Base-by-base conservation (phyloP, 1,140 invertebrate genomes). In the Drosophila seguyi region DNA sequence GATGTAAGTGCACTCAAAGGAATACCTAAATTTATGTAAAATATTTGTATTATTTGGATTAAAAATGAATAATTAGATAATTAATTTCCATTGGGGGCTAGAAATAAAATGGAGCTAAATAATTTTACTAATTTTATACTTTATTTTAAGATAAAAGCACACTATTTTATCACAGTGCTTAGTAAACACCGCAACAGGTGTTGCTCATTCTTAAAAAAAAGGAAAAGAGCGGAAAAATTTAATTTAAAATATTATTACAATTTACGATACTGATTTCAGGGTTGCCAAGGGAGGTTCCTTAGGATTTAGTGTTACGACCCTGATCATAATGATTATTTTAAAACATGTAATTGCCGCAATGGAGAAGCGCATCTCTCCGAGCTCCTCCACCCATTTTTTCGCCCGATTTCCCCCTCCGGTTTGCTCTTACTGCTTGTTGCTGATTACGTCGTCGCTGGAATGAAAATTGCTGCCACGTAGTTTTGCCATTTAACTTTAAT, bases 1-100 rank as follows among this genome's bases (percentile, higher is more conserved):
- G 96, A 97, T 93, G 96, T 98, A 94, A 96, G 96, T 96, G 71
- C 25, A 48, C 18, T 16, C 25, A 42, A 18, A 18, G 2, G 13
- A 29, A 41, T 31, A 29, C 16, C 8, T 11, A 22, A 29, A 4
- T 1, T 1, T 4, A 18, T 1, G 2, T 48, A 11, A 3, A n/a
- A n/a, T 47, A 16, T 4, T 4, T 13, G 3, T 14, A 18, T 34
- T 0, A 6, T 0, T 20, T 4, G 4, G 1, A 13, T 13, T 18
- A 1, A 10, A 10, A 20, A 2, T 11, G 25, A 27, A 4, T 11
- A 11, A 22, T 36, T 10, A 5, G 14, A 20, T 8, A 4, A 14
- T 2, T 16, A 10, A 3, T 34, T 52, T 14, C 1, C 2, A 34
- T 8, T 53, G 0, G 0, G 0, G 3, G 6, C 4, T 6, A 4